Evolutionary conservation across 30 jellyfish, hydroid and myxozoan species (phyloP), one percentile per base, ranked within the genome.

Genomic region (Clytia hemisphaerica): DNA sequence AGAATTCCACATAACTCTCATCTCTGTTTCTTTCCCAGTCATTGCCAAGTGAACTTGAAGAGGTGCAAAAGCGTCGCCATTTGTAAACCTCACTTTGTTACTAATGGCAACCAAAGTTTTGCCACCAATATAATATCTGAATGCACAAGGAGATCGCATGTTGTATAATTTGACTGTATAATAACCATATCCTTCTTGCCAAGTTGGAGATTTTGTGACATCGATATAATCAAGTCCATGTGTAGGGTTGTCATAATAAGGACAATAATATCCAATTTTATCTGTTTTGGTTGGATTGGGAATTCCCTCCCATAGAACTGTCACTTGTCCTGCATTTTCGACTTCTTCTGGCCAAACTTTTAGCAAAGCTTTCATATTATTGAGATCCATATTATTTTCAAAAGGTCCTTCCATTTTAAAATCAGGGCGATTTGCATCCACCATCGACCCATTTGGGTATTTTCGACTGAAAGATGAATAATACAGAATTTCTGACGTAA

Each of bases 241-340:
- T 2, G 33, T 25, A 22, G 91, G 80, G 10, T 51, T 74, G 31
- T 67, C 84, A 55, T 66, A 40, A 2, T 38, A 69, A 2, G 94
- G 94, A 37, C 94, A 82, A 57, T 61, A 82, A 24, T 73, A 73
- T n/a, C 94, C 94, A 30, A 82, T 57, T 91, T 84, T 67, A 34
- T 82, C 94, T 15, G 42, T 54, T 22, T 37, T 37, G 16, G 76
- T 51, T 10, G 94, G 91, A 14, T 62, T 73, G 7, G 59, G 22
- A 15, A 82, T 69, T 22, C 85, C 63, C 16, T 65, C 48, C 94
- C 94, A 82, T 0, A 57, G 25, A 3, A 82, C 84, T 18, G 77
- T 65, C 1, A 58, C 78, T 16, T 46, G 47, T 44, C 53, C 94
- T 10, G 92, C 94, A 74, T 64, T 82, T 35, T 63, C 80, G 9